Evolutionary conservation across 2,888 invertebrate genomes (phyloP).

Genomic region (Phaonia tiefii): DNA sequence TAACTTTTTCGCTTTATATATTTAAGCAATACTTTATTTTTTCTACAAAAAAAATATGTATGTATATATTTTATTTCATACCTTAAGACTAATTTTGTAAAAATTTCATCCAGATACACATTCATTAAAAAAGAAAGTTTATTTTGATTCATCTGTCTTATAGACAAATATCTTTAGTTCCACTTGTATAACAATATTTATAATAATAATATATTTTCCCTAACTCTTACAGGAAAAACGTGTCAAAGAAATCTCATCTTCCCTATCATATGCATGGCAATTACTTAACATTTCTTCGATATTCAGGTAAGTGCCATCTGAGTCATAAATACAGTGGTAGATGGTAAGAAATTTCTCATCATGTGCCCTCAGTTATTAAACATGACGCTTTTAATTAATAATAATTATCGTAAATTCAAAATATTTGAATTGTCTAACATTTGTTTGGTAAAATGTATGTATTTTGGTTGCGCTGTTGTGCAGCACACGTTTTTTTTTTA

Average conservation of each 20-base stretch:
- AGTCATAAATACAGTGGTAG: not conserved
- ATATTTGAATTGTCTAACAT: not conserved
- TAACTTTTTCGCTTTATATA: no score
- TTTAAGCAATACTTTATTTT: no score
- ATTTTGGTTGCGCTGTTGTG: constrained; percentile 5
- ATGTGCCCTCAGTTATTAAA: not conserved
- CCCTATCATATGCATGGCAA: constrained; percentile 84
- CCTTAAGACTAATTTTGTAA: no score
- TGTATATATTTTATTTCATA: no score
- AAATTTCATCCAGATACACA: no score
- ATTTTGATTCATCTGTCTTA: not conserved
- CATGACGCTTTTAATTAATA: constrained; percentile 12
- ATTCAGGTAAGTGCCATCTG: constrained; percentile 75
- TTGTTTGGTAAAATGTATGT: no score
- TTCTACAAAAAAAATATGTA: no score
- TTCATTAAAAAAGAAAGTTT: constrained; percentile 1
- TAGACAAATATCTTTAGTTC: not conserved
- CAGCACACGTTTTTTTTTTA: constrained; percentile 26
- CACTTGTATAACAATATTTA: not conserved
- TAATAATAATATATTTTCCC: constrained; percentile 8
- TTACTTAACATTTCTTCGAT: constrained; percentile 85
- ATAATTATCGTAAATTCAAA: constrained; percentile 16
- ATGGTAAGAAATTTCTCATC: constrained; percentile 36
- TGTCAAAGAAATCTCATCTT: constrained; percentile 85
- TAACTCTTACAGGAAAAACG: constrained; percentile 85